Conservation (phyloP, 2,113 vertebrate genomes). For the Megalops atlanticus region DNA sequence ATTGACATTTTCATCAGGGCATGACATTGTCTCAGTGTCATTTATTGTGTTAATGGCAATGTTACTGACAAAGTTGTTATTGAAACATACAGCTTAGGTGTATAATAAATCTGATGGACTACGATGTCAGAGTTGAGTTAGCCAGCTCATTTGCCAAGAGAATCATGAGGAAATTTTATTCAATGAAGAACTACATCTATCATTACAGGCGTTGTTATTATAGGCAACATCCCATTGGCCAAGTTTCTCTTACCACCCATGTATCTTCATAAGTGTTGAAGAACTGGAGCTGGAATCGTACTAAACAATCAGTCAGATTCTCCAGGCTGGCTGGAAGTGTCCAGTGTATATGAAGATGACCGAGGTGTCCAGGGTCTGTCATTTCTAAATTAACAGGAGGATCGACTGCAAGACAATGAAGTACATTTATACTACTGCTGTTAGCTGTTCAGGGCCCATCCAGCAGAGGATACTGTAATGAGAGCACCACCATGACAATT, state of each 20-base stretch:
- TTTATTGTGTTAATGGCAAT: too few relatives aligned
- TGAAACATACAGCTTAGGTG: too few relatives aligned
- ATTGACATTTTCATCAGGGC: too few relatives aligned
- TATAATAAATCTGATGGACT: neutral
- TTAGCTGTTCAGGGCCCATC: too few relatives aligned
- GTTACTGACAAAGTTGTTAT: too few relatives aligned
- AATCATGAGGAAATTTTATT: neutral
- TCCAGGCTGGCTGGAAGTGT: slow-evolving; percentile 56
- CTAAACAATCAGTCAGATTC: slow-evolving; percentile 56
- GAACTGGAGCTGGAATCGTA: slow-evolving; percentile 76
- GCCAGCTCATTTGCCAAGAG: too few relatives aligned
- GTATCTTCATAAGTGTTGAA: slow-evolving; percentile 57
- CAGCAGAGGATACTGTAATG: too few relatives aligned
- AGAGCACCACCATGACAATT: too few relatives aligned
- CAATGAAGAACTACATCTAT: neutral
- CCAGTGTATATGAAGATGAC: slow-evolving; percentile 78
- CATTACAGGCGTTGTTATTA: too few relatives aligned
- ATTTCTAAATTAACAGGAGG: slow-evolving; percentile 76
- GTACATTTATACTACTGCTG: neutral
- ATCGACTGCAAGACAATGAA: slow-evolving; percentile 63
- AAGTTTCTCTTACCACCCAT: slow-evolving; percentile 76
- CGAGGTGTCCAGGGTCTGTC: slow-evolving; percentile 78
- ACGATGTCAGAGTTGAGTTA: too few relatives aligned
- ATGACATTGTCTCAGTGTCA: too few relatives aligned
- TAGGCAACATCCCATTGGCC: neutral